phyloP scores from a whole-genome alignment of 1,140 invertebrate genomes.

The Cylas formicarius region DNA sequence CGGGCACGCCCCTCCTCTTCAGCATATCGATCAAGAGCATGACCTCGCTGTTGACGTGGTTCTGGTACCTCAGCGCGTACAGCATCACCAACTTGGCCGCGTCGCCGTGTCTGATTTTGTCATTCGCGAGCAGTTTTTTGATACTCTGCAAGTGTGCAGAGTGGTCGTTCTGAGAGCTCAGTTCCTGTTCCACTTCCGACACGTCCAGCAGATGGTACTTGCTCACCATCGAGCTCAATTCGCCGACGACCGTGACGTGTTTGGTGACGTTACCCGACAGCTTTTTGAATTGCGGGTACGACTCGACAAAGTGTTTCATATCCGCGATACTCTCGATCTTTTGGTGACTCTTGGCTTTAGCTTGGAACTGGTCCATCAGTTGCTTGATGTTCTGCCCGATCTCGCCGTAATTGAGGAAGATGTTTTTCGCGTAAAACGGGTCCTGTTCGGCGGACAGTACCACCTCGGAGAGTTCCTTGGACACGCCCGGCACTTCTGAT shows the following conservation, averaged over 20 bases:
- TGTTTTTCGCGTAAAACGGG: constrained; percentile 94
- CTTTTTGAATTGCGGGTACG: constrained; percentile 98
- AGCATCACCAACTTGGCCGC: constrained; percentile 82
- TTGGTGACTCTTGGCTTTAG: constrained; percentile 89
- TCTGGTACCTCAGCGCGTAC: constrained; percentile 89
- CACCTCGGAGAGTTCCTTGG: constrained; percentile 88
- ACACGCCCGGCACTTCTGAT: constrained; percentile 68
- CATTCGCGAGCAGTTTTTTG: constrained; percentile 35
- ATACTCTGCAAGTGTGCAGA: constrained; percentile 56
- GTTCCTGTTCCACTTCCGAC: constrained; percentile 94
- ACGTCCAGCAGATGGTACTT: constrained; percentile 78
- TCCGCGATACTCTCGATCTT: constrained; percentile 97
- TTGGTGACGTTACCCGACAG: constrained; percentile 97
- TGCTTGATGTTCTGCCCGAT: constrained; percentile 96
- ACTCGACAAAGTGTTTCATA: constrained; percentile 98
- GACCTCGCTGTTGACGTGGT: constrained; percentile 81
- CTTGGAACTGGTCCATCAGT: constrained; percentile 97
- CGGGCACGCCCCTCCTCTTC: constrained; percentile 58
- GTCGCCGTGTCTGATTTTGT: constrained; percentile 68
- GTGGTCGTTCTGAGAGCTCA: constrained; percentile 90
- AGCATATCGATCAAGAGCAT: constrained; percentile 64
- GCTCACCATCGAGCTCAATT: constrained; percentile 80
- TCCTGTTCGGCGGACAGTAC: constrained; percentile 93
- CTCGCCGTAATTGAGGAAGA: constrained; percentile 96
- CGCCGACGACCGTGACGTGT: constrained; percentile 93